Conservation (phyloP, 2,888 invertebrate genomes). For the Drosophila lacicola region DNA sequence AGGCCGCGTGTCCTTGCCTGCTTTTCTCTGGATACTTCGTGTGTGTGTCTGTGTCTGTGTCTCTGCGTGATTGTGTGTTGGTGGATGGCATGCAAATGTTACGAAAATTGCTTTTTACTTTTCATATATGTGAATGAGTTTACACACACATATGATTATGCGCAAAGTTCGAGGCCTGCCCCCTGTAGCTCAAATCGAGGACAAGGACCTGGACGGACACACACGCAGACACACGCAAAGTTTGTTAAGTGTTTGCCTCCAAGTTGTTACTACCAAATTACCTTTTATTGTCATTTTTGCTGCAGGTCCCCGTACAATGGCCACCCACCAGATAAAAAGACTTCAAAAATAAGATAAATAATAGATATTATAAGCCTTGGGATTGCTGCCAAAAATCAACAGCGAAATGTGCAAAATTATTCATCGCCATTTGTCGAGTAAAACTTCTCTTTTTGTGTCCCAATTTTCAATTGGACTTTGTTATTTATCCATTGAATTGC, state of each 20-base stretch:
- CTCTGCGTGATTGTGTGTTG: slow-evolving; percentile 56
- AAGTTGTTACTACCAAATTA: slow-evolving; percentile 77
- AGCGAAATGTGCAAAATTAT: slow-evolving; percentile 33
- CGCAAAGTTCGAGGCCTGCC: slow-evolving; percentile 38
- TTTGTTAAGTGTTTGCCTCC: slow-evolving; percentile 74
- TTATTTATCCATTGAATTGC: slow-evolving; percentile 5
- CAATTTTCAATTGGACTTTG: slow-evolving; percentile 14
- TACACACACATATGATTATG: slow-evolving; percentile 20
- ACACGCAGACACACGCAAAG: slow-evolving; percentile 44
- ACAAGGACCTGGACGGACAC: slow-evolving; percentile 24
- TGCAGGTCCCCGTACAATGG: slow-evolving; percentile 57
- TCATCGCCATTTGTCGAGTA: slow-evolving; percentile 18
- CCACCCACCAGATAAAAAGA: slow-evolving; percentile 15
- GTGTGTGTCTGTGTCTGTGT: slow-evolving; percentile 16
- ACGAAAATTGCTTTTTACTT: slow-evolving; percentile 81
- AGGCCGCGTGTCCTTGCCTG: slow-evolving; percentile 64
- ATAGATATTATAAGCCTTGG: slow-evolving; percentile 18
- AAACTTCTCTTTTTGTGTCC: slow-evolving; percentile 8
- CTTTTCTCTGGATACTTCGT: slow-evolving; percentile 8
- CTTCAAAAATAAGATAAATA: slow-evolving; percentile 31
- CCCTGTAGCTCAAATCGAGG: slow-evolving; percentile 24
- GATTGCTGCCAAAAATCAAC: slow-evolving; percentile 17
- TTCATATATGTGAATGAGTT: slow-evolving; percentile 69
- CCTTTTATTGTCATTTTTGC: slow-evolving; percentile 72
- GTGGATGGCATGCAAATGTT: slow-evolving; percentile 80